Evolutionary conservation across 1,140 invertebrate species (phyloP).

Genomic region (Bombus ignitus): DNA sequence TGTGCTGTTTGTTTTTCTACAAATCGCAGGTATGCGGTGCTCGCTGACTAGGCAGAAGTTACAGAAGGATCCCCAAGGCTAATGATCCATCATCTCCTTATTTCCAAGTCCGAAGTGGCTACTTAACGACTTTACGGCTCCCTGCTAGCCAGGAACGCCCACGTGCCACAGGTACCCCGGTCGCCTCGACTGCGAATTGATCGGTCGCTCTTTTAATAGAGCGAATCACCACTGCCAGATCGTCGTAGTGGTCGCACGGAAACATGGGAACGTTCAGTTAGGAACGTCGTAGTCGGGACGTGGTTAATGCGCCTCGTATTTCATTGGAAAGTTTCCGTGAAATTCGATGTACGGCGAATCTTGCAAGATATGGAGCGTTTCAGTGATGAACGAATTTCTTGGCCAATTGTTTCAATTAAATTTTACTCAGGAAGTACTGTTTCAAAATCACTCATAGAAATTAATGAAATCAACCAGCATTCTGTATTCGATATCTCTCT

Average conservation of each 20-base stretch:
- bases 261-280: constrained; percentile 27
- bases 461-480: no score
- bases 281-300: constrained; percentile 4
- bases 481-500: no score
- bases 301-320: constrained; percentile 24
- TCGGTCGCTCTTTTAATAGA: constrained; percentile 63
- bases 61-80: constrained; percentile 55
- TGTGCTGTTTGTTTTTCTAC: constrained; percentile 16
- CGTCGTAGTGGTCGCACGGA: constrained; percentile 12
- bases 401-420: no score
- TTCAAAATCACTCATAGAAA: no score
- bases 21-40: constrained; percentile 6
- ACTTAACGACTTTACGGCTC: constrained; percentile 67
- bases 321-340: constrained; percentile 14
- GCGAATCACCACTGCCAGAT: constrained; percentile 34
- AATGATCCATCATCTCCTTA: constrained; percentile 67
- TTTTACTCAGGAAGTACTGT: no score
- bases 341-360: background rate
- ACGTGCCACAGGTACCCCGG: constrained; percentile 55
- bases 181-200: constrained; percentile 58
- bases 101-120: constrained; percentile 62
- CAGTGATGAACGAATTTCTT: no score
- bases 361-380: no score
- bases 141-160: constrained; percentile 61
- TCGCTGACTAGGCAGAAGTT: constrained; percentile 38